Evolutionary conservation across 1,140 invertebrate species (phyloP), one percentile per base, ranked within the genome.

Genomic region (Berghia stephanieae): DNA sequence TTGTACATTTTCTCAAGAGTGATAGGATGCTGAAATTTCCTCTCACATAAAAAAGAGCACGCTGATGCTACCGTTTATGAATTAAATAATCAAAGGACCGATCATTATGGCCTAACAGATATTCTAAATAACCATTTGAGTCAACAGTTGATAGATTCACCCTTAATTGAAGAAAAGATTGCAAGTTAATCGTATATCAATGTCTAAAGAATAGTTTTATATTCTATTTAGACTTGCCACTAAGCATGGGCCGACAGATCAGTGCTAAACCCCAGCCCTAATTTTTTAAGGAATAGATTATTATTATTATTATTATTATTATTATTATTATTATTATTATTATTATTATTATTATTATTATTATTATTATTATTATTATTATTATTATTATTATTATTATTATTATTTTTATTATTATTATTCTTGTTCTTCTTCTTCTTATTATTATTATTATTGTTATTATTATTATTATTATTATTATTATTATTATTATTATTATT

Each of bases 281-380:
- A 36, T 68, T 8, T 16, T n/a, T n/a, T n/a, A n/a, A 68, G 8
- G 66, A 21, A 68, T 10, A 38, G 34, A 68, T 38, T 68, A 8
- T 27, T 38, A 16, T 68, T n/a, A 69, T 8, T 69, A 34, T 36
- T 36, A 43, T 69, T 31, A 2, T 69, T 38, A 16, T 69, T 36
- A 34, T 69, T 63, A 63, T 63, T 63, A 8, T 63, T 63, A 8
- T 63, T n/a, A 63, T 63, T 63, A 49, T 49, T n/a, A 49, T 49
- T n/a, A 49, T 49, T n/a, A 49, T 49, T n/a, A 49, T n/a, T 13
- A 49, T n/a, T n/a, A 49, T n/a, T n/a, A 49, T n/a, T n/a, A 49
- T n/a, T n/a, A 49, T n/a, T n/a, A 49, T n/a, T n/a, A 49, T n/a
- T n/a, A 49, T n/a, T n/a, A 49, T n/a, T n/a, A 16, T n/a, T n/a